phyloP scores from a whole-genome alignment of 2,888 invertebrate genomes.

The Xanthia togata region DNA sequence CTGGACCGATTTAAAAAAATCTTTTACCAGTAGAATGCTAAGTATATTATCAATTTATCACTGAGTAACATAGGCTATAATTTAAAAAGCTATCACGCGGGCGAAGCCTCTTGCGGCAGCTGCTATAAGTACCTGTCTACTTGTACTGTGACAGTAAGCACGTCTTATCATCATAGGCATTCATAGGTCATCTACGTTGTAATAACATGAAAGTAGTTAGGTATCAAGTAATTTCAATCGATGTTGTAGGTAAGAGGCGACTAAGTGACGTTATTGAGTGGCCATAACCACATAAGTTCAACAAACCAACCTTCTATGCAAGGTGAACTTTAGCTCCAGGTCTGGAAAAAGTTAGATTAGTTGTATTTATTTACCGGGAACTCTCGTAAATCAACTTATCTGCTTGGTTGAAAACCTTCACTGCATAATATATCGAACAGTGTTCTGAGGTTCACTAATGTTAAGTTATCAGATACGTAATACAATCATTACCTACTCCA shows the following conservation, averaged over 20 bases:
- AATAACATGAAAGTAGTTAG: slow-evolving; percentile 11
- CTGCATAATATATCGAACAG: not conserved
- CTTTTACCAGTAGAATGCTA: too few species aligned
- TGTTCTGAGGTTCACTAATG: not conserved
- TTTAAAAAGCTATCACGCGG: too few species aligned
- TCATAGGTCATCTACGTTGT: slow-evolving; percentile 30
- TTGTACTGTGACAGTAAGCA: slow-evolving; percentile 5
- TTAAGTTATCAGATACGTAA: slow-evolving; percentile 19
- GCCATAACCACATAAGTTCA: slow-evolving; percentile 25
- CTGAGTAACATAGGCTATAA: too few species aligned
- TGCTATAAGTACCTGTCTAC: not conserved
- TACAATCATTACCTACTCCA: slow-evolving; percentile 1
- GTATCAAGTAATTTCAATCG: slow-evolving; percentile 17
- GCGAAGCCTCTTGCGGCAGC: too few species aligned
- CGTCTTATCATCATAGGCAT: slow-evolving; percentile 33
- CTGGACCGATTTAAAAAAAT: too few species aligned
- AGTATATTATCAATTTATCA: too few species aligned
- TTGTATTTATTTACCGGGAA: slow-evolving; percentile 39
- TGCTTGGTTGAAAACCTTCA: slow-evolving; percentile 25
- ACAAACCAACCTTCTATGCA: slow-evolving; percentile 25
- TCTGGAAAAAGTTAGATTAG: slow-evolving; percentile 36
- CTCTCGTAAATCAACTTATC: slow-evolving; percentile 34
- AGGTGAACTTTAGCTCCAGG: slow-evolving; percentile 34
- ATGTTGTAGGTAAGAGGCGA: slow-evolving; percentile 5
- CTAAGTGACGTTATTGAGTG: slow-evolving; percentile 10